These are phyloP conservation scores for Laterallus jamaicensis DNA, from an alignment of 2,113 vertebrate genomes.

Conservation along the genomic window DNA sequence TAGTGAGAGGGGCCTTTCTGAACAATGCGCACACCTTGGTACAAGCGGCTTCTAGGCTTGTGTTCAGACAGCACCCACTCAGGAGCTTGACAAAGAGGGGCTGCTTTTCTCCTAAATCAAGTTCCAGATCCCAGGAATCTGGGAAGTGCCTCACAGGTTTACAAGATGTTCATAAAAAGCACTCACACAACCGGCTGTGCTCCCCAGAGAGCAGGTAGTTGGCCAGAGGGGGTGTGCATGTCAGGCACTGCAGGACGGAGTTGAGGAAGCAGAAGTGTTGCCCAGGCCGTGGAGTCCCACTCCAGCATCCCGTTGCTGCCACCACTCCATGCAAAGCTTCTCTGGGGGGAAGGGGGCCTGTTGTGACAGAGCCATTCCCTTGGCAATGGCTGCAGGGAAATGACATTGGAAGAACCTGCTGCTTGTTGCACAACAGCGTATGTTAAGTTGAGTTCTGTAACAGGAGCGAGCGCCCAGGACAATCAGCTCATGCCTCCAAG, in stretches of 20 bases:
- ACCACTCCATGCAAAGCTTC: constrained; percentile 87
- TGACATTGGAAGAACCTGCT: not conserved
- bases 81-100: not conserved
- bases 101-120: not conserved
- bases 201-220: constrained; percentile 91
- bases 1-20: not conserved
- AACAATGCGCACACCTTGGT: too few species aligned
- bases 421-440: not conserved
- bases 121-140: not conserved
- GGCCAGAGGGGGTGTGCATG: constrained; percentile 88
- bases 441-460: not conserved
- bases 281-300: constrained; percentile 91
- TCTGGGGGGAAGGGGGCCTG: constrained; percentile 86
- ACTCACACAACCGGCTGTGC: constrained; percentile 88
- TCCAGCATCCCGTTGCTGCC: constrained; percentile 84
- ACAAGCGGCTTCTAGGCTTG: not conserved
- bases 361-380: constrained; percentile 84
- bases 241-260: constrained; percentile 89
- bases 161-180: not conserved
- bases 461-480: not conserved
- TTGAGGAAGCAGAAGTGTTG: constrained; percentile 90
- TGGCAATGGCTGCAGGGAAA: constrained; percentile 65
- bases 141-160: not conserved
- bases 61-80: not conserved
- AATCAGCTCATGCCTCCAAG: not conserved